Evolutionary conservation across 2,888 invertebrate species (phyloP).

Genomic region (Pollenia labialis): DNA sequence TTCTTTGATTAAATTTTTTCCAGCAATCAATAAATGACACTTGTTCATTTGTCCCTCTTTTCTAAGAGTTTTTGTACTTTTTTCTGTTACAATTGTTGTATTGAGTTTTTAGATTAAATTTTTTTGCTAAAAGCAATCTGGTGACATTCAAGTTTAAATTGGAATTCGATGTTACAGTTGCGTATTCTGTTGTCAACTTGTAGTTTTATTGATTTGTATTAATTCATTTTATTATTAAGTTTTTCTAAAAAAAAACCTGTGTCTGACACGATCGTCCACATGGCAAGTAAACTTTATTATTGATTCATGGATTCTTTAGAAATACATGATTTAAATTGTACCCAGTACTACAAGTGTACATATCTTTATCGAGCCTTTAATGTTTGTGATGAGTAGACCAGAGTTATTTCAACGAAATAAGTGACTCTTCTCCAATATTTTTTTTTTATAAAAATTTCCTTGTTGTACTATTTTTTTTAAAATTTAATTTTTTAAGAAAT

Average conservation of each 20-base stretch:
- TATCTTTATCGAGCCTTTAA: no score
- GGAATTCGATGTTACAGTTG: constrained; percentile 35
- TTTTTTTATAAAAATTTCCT: no score
- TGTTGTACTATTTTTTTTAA: no score
- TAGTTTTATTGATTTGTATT: constrained; percentile 5
- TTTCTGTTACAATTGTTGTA: background rate
- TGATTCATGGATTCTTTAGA: constrained; percentile 26
- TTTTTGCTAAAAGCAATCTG: background rate
- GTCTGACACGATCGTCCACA: background rate
- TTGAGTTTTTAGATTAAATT: background rate
- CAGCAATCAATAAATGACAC: constrained; percentile 59
- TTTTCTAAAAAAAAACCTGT: background rate
- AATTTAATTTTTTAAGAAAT: no score
- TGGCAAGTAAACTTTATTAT: constrained; percentile 37
- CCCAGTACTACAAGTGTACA: background rate
- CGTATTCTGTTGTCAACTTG: constrained; percentile 32
- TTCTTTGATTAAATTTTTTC: constrained; percentile 16
- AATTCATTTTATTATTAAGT: background rate
- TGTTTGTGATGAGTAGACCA: no score
- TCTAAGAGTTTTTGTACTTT: background rate
- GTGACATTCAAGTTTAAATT: constrained; percentile 55
- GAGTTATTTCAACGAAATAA: no score
- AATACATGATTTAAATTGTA: background rate
- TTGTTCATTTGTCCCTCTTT: constrained; percentile 18
- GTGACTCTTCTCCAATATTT: no score